Conservation (phyloP, 2,888 invertebrate species). For the Ophonus ardosiacus region DNA sequence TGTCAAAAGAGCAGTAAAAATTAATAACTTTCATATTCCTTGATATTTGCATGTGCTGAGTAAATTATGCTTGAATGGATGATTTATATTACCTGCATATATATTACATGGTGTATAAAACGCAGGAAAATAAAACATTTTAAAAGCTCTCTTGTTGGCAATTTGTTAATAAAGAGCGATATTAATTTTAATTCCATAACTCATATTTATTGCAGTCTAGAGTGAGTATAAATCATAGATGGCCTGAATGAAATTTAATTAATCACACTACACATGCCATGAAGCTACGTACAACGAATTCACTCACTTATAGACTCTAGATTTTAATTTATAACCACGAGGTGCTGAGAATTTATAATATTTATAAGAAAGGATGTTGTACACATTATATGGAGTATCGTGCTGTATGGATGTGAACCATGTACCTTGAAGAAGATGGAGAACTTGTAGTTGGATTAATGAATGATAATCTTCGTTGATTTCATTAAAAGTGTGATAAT, state of each 20-base stretch:
- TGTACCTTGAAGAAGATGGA: too few species aligned
- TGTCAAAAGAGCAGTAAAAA: neutral
- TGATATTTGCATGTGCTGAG: constrained; percentile 13
- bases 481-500: too few species aligned
- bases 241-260: constrained; percentile 37
- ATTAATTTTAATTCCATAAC: constrained; percentile 36
- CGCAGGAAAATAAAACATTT: neutral
- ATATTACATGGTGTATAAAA: neutral
- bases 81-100: constrained; percentile 29
- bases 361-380: neutral
- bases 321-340: constrained; percentile 20
- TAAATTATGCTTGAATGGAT: constrained; percentile 19
- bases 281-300: neutral
- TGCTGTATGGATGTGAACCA: too few species aligned
- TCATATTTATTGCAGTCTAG: constrained; percentile 37
- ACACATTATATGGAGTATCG: neutral
- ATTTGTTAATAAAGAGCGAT: constrained; percentile 28
- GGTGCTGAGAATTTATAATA: neutral
- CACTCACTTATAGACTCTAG: neutral
- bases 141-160: constrained; percentile 22
- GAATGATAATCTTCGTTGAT: too few species aligned
- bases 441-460: too few species aligned
- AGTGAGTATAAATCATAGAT: constrained; percentile 20
- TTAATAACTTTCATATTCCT: constrained; percentile 1
- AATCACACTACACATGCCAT: constrained; percentile 5